These are phyloP conservation scores for Halocaridina rubra DNA, from an alignment of 2,888 invertebrate genomes.

Conservation along the genomic window DNA sequence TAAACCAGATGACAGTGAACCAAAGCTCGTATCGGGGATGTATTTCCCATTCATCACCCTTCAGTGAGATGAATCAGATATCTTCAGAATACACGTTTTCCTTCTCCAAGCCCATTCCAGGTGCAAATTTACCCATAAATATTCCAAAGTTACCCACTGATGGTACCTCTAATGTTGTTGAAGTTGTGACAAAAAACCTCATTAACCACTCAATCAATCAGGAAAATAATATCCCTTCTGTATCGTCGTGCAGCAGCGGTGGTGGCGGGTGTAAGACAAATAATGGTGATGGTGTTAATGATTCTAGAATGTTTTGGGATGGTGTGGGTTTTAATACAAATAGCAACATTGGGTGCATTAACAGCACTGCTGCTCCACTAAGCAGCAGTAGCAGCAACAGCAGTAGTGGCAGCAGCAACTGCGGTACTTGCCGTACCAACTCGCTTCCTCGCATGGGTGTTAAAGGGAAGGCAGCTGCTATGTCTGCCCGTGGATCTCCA, in stretches of 20 bases:
- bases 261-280: neutral
- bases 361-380: slow-evolving; percentile 31
- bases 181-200: slow-evolving; percentile 24
- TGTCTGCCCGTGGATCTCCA: slow-evolving; percentile 49
- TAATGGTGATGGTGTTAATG: slow-evolving; percentile 42
- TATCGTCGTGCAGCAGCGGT: neutral
- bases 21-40: no score
- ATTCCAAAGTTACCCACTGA: neutral
- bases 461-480: slow-evolving; percentile 58
- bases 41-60: no score
- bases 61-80: slow-evolving; percentile 33
- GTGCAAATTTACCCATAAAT: neutral
- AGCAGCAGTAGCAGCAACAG: slow-evolving; percentile 36
- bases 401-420: slow-evolving; percentile 39
- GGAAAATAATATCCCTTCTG: neutral
- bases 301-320: slow-evolving; percentile 4
- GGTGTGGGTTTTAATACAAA: slow-evolving; percentile 2
- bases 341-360: slow-evolving; percentile 17
- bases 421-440: slow-evolving; percentile 50
- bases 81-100: slow-evolving; percentile 52
- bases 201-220: slow-evolving; percentile 33
- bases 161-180: neutral
- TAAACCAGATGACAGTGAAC: neutral
- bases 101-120: slow-evolving; percentile 39
- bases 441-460: slow-evolving; percentile 60